Evolutionary conservation across 2,113 vertebrate genomes (phyloP).

Genomic region (Noctilio leporinus): DNA sequence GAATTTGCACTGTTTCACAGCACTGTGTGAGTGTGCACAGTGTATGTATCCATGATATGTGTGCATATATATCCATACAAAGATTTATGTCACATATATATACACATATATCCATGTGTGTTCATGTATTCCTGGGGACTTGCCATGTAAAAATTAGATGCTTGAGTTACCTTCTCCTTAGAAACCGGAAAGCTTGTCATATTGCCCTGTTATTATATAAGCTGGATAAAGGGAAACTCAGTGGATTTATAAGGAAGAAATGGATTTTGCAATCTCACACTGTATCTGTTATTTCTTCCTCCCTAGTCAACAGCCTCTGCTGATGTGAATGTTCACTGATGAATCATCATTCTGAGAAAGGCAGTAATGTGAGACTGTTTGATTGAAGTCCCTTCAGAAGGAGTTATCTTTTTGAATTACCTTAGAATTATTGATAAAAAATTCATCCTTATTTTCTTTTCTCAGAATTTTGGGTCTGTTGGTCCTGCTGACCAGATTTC

Average conservation of each 20-base stretch:
- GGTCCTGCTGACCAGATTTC: not conserved
- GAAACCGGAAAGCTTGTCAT: not conserved
- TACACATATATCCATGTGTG: not conserved
- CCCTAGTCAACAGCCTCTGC: not conserved
- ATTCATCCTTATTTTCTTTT: not conserved
- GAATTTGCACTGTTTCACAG: not conserved
- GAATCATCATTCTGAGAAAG: conserved; percentile 3
- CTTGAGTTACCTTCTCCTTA: conserved; percentile 25
- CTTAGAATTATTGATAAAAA: not conserved
- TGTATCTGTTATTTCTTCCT: conserved; percentile 39
- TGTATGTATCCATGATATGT: not conserved
- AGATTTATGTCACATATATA: not conserved
- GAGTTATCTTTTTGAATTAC: not conserved
- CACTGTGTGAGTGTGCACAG: not conserved
- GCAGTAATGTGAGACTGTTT: not conserved
- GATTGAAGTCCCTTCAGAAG: not conserved
- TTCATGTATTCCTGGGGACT: not conserved
- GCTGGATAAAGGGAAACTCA: not conserved
- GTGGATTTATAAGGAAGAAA: conserved; percentile 29
- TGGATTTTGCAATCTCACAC: not conserved
- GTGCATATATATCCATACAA: not conserved
- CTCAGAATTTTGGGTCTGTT: not conserved
- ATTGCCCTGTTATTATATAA: not conserved
- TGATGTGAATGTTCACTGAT: not conserved
- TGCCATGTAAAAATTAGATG: not conserved